Base-by-base conservation (phyloP, 2,113 vertebrate species). In the Pomatostomus ruficeps region DNA sequence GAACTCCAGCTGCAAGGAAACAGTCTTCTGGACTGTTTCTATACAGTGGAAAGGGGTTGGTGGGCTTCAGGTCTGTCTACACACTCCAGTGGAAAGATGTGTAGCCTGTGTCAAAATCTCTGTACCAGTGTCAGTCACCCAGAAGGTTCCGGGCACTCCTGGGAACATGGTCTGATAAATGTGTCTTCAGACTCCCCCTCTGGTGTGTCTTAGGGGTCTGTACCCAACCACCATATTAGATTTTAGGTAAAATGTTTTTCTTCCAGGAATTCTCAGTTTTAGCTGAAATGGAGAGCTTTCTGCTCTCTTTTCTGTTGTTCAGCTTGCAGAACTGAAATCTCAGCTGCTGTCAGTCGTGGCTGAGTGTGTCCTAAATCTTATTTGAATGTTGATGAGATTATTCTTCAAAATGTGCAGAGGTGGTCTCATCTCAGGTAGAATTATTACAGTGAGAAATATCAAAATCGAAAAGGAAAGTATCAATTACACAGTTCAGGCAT, bases 391-490 rank as follows among this genome's bases (percentile, higher is more conserved):
- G 87, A 83, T 63, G 14, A 68, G 65, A 92, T 82, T 88, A 36
- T 83, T 94, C 83, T 57, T 40, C 75, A 68, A 96, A 93, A 91
- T 46, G 12, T 42, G 57, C 65, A 89, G 57, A 92, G 84, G 85
- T 73, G 51, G 38, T 21, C 80, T 72, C 49, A 77, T 76, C 11
- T 24, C 82, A 92, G 57, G 57, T 45, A 87, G 78, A 96, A 91
- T 40, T 65, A 91, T 54, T 40, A 48, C 81, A 80, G 76, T 73
- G 75, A 91, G 73, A 94, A 91, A 57, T 71, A 36, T 4, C 13
- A 94, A 54, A 93, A 82, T 93, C 43, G 78, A 86, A 95, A 92
- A 67, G 45, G 65, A 91, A 83, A 84, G 46, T 52, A 26, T 79
- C 62, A 94, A 85, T 33, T 74, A 87, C 28, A 77, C 36, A 54